phyloP scores from a whole-genome alignment of 2,797 vertebrate species.

The Leuciscus waleckii region DNA sequence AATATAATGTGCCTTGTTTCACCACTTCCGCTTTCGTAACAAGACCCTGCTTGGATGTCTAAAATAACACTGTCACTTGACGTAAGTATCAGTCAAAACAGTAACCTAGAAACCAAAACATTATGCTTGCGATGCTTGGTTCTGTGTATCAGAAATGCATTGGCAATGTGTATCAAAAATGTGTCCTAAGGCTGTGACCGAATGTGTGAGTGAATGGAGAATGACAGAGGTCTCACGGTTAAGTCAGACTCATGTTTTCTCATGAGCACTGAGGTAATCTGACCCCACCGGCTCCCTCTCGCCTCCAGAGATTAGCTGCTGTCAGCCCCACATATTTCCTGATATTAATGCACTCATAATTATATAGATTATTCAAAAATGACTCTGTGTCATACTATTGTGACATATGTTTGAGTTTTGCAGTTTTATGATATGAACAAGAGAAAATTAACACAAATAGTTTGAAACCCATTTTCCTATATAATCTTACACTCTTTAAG shows the following conservation, averaged over 20 bases:
- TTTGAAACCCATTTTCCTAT: background rate
- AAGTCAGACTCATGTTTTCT: slow-evolving; percentile 23
- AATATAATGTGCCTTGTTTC: background rate
- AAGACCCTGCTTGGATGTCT: background rate
- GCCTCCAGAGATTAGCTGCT: slow-evolving; percentile 32
- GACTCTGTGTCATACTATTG: background rate
- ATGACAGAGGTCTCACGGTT: background rate
- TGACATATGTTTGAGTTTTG: background rate
- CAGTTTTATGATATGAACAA: background rate
- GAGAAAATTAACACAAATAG: background rate
- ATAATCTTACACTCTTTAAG: background rate
- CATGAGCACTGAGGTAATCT: slow-evolving; percentile 35
- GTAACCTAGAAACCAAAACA: slow-evolving; percentile 32
- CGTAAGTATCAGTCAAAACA: background rate
- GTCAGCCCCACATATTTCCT: slow-evolving; percentile 24
- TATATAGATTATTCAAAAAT: slow-evolving; percentile 19
- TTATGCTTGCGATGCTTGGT: background rate
- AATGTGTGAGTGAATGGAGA: slow-evolving; percentile 9
- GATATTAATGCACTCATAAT: slow-evolving; percentile 39
- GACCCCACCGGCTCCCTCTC: slow-evolving; percentile 5
- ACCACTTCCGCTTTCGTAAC: slow-evolving; percentile 1
- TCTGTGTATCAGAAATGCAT: slow-evolving; percentile 6
- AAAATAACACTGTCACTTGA: background rate
- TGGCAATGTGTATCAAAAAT: background rate
- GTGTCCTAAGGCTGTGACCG: background rate